Base-by-base conservation (phyloP, 2,113 vertebrate genomes). In the Epinephelus cyanopodus region DNA sequence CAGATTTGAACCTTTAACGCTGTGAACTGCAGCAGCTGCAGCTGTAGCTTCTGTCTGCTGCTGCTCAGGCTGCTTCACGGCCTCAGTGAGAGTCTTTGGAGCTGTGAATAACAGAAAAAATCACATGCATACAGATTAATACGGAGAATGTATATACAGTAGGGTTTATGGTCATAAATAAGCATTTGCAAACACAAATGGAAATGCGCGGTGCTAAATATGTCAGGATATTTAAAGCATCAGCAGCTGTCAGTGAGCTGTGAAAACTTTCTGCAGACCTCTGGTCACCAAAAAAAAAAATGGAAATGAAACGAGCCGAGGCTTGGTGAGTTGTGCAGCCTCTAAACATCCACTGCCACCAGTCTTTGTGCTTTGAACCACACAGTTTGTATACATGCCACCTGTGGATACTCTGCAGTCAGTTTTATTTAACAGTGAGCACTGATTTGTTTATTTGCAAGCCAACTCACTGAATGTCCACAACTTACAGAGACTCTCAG, bases 21-120 rank as follows among this genome's bases (percentile, higher is more conserved):
- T 42, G 33, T 9, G 19, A 29, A 5, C 64, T 47, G 23, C 15
- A 11, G 13, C 3, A 0, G 17, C 15, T n/a, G 63, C 42, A 60
- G 53, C 67, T 47, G 66, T 27, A 6, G 33, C 45, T 67, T 0
- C 12, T 58, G 33, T 37, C 33, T 37, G 33, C 74, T 50, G 81
- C 52, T 82, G 80, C 73, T 58, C 14, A 56, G n/a, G 52, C 39
- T 64, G 52, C 50, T 47, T 66, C 61, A 27, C 7, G 3, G 19
- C 11, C 61, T 73, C 57, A 47, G 64, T n/a, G 12, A 52, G 8
- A 25, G 8, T 58, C 17, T 57, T 33, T 12, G 39, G 48, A 27
- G 54, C 81, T 83, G 74, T 0, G 23, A 61, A 37, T 37, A 37
- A 37, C 33, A 47, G 27, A 60, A 58, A 50, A 19, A 11, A 37